Evolutionary conservation across 2,888 invertebrate species (phyloP).

Genomic region (Rapana venosa): DNA sequence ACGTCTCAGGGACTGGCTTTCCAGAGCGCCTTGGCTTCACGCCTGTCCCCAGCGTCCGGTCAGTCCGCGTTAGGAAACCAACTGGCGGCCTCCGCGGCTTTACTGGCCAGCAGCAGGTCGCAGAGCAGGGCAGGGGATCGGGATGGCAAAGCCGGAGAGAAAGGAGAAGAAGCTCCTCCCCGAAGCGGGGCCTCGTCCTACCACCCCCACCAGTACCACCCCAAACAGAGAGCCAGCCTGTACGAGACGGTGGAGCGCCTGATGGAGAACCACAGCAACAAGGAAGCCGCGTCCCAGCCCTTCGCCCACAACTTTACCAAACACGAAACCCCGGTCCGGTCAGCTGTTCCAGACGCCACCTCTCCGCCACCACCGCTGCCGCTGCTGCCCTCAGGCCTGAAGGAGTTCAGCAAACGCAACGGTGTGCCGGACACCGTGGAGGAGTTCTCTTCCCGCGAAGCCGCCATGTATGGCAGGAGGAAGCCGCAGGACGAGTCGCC

Average conservation of each 20-base stretch:
- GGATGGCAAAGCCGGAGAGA: not conserved
- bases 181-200: not conserved
- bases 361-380: not conserved
- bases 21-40: not conserved
- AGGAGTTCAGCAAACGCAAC: not conserved
- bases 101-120: not conserved
- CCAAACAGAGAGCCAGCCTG: not conserved
- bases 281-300: not conserved
- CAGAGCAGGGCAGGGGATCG: not conserved
- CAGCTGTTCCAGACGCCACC: not conserved
- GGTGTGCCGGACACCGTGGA: not conserved
- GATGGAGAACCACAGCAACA: conserved; percentile 1
- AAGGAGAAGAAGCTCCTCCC: not conserved
- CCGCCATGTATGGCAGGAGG: not conserved
- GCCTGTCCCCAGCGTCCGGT: not conserved
- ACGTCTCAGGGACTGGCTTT: not conserved
- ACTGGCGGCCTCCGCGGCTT: not conserved
- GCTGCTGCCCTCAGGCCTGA: not conserved
- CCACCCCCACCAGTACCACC: not conserved
- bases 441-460: not conserved
- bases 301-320: not conserved
- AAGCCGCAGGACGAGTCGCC: not conserved
- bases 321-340: not conserved
- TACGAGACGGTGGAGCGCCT: conserved; percentile 18
- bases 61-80: not conserved